phyloP scores from a whole-genome alignment of 2,888 invertebrate genomes.

The Drosophila histrio region DNA sequence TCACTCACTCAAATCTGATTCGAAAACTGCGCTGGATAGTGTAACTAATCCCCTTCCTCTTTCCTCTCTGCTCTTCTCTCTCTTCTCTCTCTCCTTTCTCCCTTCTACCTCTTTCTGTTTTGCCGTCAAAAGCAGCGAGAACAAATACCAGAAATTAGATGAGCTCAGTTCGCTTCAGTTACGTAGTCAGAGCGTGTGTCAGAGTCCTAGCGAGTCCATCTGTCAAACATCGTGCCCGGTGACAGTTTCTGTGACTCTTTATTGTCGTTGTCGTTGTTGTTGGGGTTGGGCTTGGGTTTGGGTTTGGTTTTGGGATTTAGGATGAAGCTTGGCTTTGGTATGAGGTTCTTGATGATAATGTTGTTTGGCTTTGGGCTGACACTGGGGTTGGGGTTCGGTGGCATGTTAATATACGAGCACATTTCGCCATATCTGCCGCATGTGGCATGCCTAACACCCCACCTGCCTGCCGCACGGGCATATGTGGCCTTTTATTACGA shows the following conservation, averaged over 20 bases:
- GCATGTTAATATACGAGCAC: slow-evolving; percentile 65
- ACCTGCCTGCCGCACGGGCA: slow-evolving; percentile 46
- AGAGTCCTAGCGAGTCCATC: slow-evolving; percentile 57
- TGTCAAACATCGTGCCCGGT: slow-evolving; percentile 67
- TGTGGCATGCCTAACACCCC: slow-evolving; percentile 21
- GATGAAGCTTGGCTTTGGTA: background rate
- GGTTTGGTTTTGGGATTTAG: slow-evolving; percentile 1
- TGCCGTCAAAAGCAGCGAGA: slow-evolving; percentile 19
- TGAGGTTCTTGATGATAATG: slow-evolving; percentile 40
- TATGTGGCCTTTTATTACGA: slow-evolving; percentile 72
- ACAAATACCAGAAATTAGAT: slow-evolving; percentile 71
- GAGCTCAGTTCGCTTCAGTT: slow-evolving; percentile 51
- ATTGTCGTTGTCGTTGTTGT: slow-evolving; percentile 32
- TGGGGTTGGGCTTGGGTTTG: background rate
- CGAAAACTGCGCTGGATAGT: slow-evolving; percentile 7
- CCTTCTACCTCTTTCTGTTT: background rate
- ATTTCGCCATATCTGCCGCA: slow-evolving; percentile 41
- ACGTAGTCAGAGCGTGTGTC: background rate
- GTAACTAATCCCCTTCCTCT: background rate
- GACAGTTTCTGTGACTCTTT: slow-evolving; percentile 69
- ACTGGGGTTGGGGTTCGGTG: slow-evolving; percentile 1
- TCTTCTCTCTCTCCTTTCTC: background rate
- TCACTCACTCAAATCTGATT: slow-evolving; percentile 14
- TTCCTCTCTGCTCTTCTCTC: background rate
- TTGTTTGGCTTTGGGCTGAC: slow-evolving; percentile 12